Conservation (phyloP, 2,113 vertebrate genomes). For the Pteruthius melanotis region DNA sequence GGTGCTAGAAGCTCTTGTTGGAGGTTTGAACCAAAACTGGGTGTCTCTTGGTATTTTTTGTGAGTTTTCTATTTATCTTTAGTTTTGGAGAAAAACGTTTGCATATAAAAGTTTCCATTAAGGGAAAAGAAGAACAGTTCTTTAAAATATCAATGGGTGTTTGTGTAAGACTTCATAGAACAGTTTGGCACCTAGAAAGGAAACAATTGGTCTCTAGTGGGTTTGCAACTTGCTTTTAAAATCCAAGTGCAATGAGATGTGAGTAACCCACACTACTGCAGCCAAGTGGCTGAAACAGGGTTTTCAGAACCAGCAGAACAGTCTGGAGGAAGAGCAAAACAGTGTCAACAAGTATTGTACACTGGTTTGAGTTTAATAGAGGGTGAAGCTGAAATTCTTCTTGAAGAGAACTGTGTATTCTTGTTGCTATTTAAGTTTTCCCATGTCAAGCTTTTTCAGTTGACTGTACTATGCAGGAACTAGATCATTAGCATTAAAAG, state of each 20-base stretch:
- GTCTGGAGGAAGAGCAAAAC: background rate
- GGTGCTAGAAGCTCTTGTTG: background rate
- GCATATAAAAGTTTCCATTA: background rate
- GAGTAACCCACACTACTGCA: background rate
- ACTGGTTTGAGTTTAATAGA: background rate
- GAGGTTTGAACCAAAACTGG: background rate
- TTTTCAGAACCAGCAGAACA: background rate
- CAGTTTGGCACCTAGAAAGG: background rate
- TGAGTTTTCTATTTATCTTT: background rate
- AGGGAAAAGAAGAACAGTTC: background rate
- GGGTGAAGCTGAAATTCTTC: background rate
- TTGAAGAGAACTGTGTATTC: background rate
- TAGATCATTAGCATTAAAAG: slow-evolving; percentile 45
- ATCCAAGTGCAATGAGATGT: background rate
- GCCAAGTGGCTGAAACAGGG: background rate
- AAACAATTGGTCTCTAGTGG: background rate
- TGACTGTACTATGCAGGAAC: slow-evolving; percentile 43
- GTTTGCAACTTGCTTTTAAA: background rate
- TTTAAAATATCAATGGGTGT: background rate
- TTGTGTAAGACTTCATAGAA: background rate
- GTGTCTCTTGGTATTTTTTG: background rate
- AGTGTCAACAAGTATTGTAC: background rate
- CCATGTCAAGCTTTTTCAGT: slow-evolving; percentile 3
- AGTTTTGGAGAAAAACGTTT: background rate
- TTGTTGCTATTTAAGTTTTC: background rate